Evolutionary conservation across 2,797 vertebrate species (phyloP).

Genomic region (Pseudotriccus pelzelni): DNA sequence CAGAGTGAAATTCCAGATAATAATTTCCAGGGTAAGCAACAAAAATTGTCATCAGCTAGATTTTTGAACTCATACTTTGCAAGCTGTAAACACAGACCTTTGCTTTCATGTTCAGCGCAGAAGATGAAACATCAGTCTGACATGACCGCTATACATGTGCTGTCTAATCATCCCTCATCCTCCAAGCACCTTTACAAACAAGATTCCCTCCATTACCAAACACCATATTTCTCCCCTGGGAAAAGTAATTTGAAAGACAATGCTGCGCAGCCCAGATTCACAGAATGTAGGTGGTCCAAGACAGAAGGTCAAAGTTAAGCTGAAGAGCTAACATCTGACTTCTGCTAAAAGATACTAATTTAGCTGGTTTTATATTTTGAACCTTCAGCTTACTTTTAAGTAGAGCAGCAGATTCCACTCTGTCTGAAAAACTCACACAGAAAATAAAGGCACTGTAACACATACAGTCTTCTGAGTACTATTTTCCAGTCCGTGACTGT

Average conservation of each 20-base stretch:
- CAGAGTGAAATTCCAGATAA: not conserved
- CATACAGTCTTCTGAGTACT: not conserved
- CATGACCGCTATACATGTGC: not conserved
- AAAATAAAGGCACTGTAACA: not conserved
- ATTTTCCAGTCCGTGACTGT: not conserved
- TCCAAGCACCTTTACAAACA: constrained; percentile 45
- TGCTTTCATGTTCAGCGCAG: not conserved
- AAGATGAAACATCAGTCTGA: not conserved
- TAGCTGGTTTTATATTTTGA: not conserved
- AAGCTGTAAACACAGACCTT: not conserved
- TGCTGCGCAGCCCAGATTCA: not conserved
- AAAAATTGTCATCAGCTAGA: not conserved
- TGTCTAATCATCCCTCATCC: not conserved
- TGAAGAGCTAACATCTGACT: constrained; percentile 1
- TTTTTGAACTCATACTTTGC: not conserved
- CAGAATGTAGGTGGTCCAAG: constrained; percentile 39
- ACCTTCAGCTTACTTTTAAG: not conserved
- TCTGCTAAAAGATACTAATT: not conserved
- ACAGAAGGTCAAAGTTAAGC: constrained; percentile 29
- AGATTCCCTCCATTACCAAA: not conserved
- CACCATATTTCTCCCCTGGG: not conserved
- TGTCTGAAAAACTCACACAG: not conserved
- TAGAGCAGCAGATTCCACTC: not conserved
- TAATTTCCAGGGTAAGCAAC: not conserved
- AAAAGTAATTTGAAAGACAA: constrained; percentile 18